Base-by-base conservation (phyloP, 2,113 vertebrate species). In the Thomomys bottae region DNA sequence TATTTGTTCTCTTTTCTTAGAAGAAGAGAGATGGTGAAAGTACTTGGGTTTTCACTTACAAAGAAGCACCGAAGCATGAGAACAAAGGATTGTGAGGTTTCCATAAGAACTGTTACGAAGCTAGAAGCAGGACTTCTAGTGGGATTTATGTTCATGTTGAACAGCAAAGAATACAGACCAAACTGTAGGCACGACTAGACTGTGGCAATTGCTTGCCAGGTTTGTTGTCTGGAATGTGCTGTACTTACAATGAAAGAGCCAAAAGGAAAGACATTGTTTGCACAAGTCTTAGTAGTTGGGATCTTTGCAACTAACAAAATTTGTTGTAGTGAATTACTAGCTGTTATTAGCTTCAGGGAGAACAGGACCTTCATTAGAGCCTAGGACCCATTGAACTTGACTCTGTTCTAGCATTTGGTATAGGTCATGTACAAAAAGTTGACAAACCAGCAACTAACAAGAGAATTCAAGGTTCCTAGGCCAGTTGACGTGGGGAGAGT, bases 41-140 rank as follows among this genome's bases (percentile, higher is more conserved):
- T 67, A 64, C 76, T 94, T 79, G 18, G 28, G 23, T 96, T 93
- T 87, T 28, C 77, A 88, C n/a, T 90, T 59, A 75, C 36, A 76
- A 61, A 81, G 49, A 82, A 34, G 34, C 28, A 3, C 18, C 63
- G 83, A 72, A 45, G 34, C 38, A 4, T 20, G 30, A 38, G 34
- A 34, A 28, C 18, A 76, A 66, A 76, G 28, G 54, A 73, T 1
- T 30, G 38, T 17, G 12, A 23, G 8, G 12, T n/a, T 92, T 64
- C 32, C 61, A 30, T 49, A 26, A 68, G 71, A 17, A 63, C 61
- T 4, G 24, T 18, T 72, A 2, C 0, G 26, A n/a, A 82, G 14
- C 78, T 75, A 11, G 34, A 83, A 68, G 80, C 36, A 54, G 66
- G n/a, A 23, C 30, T n/a, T n/a, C n/a, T n/a, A 24, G 10, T 36